Evolutionary conservation across 2,888 invertebrate genomes (phyloP).

Genomic region (Aspidiotus destructor): DNA sequence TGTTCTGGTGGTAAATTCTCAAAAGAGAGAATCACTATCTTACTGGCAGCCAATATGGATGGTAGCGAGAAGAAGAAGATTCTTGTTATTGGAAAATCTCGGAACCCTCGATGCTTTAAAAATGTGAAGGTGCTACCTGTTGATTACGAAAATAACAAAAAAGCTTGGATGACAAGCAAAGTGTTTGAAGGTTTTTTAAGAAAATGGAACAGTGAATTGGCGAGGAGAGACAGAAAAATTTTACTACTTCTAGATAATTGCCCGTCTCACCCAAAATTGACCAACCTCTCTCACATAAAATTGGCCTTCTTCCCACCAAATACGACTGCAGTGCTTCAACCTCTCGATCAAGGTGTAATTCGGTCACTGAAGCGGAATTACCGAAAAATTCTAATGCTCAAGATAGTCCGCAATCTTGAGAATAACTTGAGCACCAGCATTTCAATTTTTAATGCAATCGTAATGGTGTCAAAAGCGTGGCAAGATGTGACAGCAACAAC

Average conservation of each 20-base stretch:
- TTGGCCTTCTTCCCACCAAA: slow-evolving; percentile 23
- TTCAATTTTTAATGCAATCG: slow-evolving; percentile 38
- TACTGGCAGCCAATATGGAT: slow-evolving; percentile 33
- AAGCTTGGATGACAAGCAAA: slow-evolving; percentile 33
- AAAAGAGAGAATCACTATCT: slow-evolving; percentile 36
- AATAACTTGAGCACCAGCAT: slow-evolving; percentile 29
- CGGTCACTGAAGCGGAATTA: slow-evolving; percentile 22
- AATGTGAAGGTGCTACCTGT: slow-evolving; percentile 37
- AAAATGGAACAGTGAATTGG: slow-evolving; percentile 9
- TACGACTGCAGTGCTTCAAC: slow-evolving; percentile 26
- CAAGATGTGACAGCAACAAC: slow-evolving; percentile 37
- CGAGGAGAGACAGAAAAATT: slow-evolving; percentile 37
- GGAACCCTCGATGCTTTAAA: slow-evolving; percentile 40
- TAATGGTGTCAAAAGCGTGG: slow-evolving; percentile 39
- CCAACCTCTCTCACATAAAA: slow-evolving; percentile 11
- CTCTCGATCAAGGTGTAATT: slow-evolving; percentile 27
- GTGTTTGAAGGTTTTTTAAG: slow-evolving; percentile 23
- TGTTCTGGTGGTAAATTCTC: slow-evolving; percentile 41
- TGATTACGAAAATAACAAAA: slow-evolving; percentile 39
- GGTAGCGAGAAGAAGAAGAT: slow-evolving; percentile 38
- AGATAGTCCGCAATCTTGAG: slow-evolving; percentile 19
- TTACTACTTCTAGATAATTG: slow-evolving; percentile 40
- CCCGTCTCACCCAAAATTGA: slow-evolving; percentile 38
- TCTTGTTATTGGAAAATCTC: slow-evolving; percentile 40
- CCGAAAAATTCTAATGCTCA: slow-evolving; percentile 24